These are phyloP conservation scores for Noctua comes DNA, from an alignment of 2,888 invertebrate genomes.

Conservation along the genomic window DNA sequence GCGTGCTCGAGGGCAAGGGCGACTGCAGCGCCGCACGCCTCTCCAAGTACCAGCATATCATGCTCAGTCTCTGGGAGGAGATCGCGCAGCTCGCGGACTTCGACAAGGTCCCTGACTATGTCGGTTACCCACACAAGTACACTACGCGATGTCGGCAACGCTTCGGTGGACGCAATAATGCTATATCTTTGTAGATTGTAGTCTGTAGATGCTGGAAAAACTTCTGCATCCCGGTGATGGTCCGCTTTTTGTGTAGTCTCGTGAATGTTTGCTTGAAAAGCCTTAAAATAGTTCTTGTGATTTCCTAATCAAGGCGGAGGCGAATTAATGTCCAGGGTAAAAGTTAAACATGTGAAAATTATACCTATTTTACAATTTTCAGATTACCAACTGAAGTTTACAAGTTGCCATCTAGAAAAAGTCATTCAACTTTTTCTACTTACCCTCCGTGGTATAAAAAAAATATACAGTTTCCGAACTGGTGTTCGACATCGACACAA, in stretches of 20 bases:
- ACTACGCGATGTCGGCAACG: conserved; percentile 74
- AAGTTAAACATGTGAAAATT: conserved; percentile 14
- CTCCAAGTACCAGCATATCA: conserved; percentile 95
- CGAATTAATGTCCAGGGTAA: not conserved
- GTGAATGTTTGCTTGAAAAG: conserved; percentile 50
- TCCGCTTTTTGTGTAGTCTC: conserved; percentile 60
- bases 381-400: conserved; percentile 51
- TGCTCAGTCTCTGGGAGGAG: conserved; percentile 96
- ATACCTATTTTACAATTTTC: conserved; percentile 58
- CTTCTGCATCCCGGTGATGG: conserved; percentile 37
- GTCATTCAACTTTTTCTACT: conserved; percentile 26
- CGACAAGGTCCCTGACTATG: conserved; percentile 93
- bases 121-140: conserved; percentile 83
- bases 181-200: conserved; percentile 64
- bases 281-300: not conserved
- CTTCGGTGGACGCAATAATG: conserved; percentile 71
- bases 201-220: conserved; percentile 49
- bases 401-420: conserved; percentile 45
- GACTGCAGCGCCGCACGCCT: conserved; percentile 93
- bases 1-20: conserved; percentile 95
- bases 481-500: conserved; percentile 42
- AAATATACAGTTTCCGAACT: conserved; percentile 37
- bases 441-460: conserved; percentile 25
- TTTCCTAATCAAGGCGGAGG: not conserved
- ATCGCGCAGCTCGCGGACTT: conserved; percentile 96